phyloP scores from a whole-genome alignment of 2,113 vertebrate genomes.

The Cyanoderma ruficeps region DNA sequence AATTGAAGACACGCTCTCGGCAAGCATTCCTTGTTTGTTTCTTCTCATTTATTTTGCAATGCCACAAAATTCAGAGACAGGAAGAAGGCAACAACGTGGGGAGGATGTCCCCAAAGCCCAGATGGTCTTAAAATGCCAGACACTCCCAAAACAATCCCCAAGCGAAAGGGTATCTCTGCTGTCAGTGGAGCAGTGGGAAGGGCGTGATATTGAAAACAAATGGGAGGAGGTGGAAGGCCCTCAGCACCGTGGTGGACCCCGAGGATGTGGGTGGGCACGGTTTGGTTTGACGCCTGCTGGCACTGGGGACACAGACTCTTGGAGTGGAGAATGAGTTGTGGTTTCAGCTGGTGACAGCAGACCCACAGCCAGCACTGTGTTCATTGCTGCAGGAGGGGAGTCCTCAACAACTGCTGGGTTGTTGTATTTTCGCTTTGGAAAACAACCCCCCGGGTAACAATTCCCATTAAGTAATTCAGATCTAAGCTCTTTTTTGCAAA shows the following conservation, averaged over 20 bases:
- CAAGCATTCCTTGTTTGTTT: background rate
- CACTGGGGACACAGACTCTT: background rate
- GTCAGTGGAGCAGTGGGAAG: background rate
- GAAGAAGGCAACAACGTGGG: background rate
- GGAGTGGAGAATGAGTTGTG: background rate
- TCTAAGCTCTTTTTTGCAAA: background rate
- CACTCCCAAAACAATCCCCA: background rate
- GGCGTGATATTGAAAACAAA: background rate
- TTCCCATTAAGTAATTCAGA: background rate
- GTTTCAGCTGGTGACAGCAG: conserved; percentile 36
- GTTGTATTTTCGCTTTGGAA: background rate
- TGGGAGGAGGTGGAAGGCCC: background rate
- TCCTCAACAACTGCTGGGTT: background rate
- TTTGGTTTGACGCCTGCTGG: background rate
- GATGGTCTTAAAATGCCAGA: background rate
- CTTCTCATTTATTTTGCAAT: background rate
- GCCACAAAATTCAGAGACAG: background rate
- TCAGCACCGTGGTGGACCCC: fast-evolving
- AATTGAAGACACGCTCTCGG: background rate
- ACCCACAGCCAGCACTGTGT: background rate
- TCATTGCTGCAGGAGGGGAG: background rate
- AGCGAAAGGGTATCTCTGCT: background rate
- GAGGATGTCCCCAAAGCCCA: background rate
- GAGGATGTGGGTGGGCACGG: background rate
- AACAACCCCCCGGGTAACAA: background rate